phyloP scores from a whole-genome alignment of 2,797 vertebrate genomes.

The Tragelaphus eurycerus region DNA sequence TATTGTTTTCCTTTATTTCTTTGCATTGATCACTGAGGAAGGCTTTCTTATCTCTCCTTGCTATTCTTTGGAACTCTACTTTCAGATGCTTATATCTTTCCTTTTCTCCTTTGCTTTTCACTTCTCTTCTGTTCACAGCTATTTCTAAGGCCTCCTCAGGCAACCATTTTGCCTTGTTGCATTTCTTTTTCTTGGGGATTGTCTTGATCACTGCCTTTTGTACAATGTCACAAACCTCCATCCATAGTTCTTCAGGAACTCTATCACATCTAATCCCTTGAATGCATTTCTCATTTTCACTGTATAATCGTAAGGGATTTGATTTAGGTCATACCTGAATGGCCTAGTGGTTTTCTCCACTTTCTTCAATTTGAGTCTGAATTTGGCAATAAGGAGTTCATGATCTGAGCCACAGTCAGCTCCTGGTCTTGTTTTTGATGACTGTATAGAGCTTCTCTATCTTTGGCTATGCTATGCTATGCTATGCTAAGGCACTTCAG shows the following conservation, averaged over 20 bases:
- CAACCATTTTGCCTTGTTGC: not conserved
- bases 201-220: not conserved
- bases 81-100: not conserved
- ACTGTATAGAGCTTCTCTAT: not conserved
- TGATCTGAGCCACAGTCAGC: not conserved
- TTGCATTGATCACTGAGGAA: not conserved
- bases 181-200: not conserved
- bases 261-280: not conserved
- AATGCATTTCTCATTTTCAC: not conserved
- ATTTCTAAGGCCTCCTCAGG: not conserved
- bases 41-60: not conserved
- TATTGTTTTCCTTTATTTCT: not conserved
- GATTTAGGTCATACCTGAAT: not conserved
- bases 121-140: not conserved
- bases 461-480: no score
- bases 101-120: not conserved
- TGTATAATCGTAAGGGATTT: not conserved
- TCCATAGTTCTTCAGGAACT: not conserved
- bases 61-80: not conserved
- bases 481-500: no score
- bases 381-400: not conserved
- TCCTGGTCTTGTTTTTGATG: accelerated
- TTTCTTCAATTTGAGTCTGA: not conserved
- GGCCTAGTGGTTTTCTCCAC: not conserved
- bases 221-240: not conserved